A percentile compares a stretch with the other conserved stretches of the same genome.
Evolutionary conservation across 2,113 vertebrate species (phyloP).

Genomic region (Dicaeum eximium): DNA sequence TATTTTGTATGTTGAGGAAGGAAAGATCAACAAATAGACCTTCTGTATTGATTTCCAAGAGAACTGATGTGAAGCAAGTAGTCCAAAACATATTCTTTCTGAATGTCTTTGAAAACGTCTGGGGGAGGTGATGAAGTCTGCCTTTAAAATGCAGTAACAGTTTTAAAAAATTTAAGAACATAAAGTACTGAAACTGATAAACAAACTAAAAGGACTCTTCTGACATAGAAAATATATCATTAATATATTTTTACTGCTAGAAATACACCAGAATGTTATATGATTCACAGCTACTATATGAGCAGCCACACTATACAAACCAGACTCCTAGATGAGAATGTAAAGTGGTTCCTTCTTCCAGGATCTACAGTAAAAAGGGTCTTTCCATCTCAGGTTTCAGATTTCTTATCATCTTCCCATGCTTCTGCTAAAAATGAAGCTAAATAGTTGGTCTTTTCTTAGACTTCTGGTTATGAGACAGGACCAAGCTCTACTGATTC

Average conservation of each 20-base stretch:
- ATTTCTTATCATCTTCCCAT: neutral
- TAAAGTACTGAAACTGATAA: neutral
- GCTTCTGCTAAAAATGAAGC: neutral
- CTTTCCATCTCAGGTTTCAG: neutral
- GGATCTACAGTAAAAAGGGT: neutral
- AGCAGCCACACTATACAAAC: neutral
- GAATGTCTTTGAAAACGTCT: neutral
- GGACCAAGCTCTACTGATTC: neutral
- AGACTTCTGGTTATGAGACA: neutral
- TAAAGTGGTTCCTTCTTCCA: neutral
- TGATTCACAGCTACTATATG: neutral
- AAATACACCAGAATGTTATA: neutral
- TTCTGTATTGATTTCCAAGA: neutral
- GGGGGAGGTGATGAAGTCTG: neutral
- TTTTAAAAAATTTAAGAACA: neutral
- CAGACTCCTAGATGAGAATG: neutral
- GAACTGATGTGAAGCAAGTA: neutral
- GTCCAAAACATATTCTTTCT: neutral
- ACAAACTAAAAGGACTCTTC: neutral
- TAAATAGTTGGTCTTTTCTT: neutral
- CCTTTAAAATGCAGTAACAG: neutral
- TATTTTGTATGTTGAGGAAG: neutral
- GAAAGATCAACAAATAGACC: neutral
- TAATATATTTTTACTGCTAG: neutral
- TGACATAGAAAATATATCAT: neutral